These are phyloP conservation scores for Phaetusa simplex DNA, from an alignment of 2,113 vertebrate genomes.

Conservation along the genomic window DNA sequence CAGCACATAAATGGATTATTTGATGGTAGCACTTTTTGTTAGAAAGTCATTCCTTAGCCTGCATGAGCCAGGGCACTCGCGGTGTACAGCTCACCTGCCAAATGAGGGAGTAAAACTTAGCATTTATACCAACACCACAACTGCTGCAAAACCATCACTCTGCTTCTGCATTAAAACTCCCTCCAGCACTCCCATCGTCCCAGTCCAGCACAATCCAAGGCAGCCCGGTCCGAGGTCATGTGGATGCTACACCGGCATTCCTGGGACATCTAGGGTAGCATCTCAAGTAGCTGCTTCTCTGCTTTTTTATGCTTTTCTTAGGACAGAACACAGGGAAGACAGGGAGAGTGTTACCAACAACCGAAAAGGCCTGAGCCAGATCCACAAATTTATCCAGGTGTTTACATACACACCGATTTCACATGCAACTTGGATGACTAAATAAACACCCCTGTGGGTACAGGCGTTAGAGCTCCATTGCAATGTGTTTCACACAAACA, in stretches of 20 bases:
- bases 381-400: not conserved
- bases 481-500: not conserved
- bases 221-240: fast-evolving
- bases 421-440: not conserved
- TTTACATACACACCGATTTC: not conserved
- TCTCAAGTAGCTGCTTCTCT: not conserved
- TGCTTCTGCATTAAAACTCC: not conserved
- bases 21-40: not conserved
- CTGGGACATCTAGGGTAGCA: not conserved
- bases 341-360: not conserved
- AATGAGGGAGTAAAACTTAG: not conserved
- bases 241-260: not conserved
- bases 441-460: not conserved
- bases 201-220: not conserved
- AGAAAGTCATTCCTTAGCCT: not conserved
- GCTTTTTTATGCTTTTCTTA: not conserved
- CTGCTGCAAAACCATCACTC: not conserved
- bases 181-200: not conserved
- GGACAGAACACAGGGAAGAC: not conserved
- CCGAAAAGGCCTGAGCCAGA: not conserved
- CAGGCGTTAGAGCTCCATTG: not conserved
- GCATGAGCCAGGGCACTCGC: not conserved
- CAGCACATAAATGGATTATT: not conserved
- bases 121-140: not conserved
- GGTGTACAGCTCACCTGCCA: not conserved